phyloP scores from a whole-genome alignment of 2,113 vertebrate genomes.

The Pantherophis guttatus region DNA sequence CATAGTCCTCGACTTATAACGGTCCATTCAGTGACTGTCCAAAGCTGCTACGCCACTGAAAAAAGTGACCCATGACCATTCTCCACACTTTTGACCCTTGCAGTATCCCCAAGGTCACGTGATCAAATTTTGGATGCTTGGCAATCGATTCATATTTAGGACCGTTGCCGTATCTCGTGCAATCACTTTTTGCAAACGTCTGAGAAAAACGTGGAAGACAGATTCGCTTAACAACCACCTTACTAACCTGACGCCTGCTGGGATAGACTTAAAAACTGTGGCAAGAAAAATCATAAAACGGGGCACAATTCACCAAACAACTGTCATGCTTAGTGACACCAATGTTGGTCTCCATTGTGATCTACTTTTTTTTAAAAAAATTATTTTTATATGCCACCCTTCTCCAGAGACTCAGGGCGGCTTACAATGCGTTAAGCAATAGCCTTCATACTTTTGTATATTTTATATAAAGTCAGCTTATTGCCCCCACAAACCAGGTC shows the following conservation, averaged over 20 bases:
- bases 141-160: background rate
- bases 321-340: background rate
- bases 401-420: too few relatives aligned
- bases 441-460: too few relatives aligned
- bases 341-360: background rate
- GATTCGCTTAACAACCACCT: too few relatives aligned
- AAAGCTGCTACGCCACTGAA: background rate
- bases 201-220: background rate
- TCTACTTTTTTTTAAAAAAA: background rate
- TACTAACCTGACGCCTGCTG: background rate
- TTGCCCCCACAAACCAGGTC: too few relatives aligned
- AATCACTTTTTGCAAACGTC: background rate
- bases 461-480: too few relatives aligned
- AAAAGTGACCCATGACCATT: background rate
- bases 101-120: background rate
- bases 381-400: too few relatives aligned
- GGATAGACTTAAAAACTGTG: background rate
- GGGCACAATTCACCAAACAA: too few relatives aligned
- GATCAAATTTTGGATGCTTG: background rate
- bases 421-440: too few relatives aligned
- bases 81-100: background rate
- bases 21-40: background rate
- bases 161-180: background rate
- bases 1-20: background rate
- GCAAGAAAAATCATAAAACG: background rate